phyloP scores from a whole-genome alignment of 2,113 vertebrate genomes.

The Mormyrus lacerda region DNA sequence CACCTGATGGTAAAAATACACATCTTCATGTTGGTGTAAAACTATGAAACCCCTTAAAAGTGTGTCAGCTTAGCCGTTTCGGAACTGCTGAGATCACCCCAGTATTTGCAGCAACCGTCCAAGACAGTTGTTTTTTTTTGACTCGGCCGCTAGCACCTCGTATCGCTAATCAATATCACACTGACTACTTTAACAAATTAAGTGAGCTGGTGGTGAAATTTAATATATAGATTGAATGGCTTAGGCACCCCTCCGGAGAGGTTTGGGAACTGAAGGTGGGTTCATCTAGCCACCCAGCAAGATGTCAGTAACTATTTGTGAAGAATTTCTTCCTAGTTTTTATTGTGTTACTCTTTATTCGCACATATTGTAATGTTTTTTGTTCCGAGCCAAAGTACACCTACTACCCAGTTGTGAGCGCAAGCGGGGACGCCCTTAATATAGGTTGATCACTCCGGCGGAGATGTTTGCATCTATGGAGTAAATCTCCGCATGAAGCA shows the following conservation, averaged over 20 bases:
- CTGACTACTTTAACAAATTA: not conserved
- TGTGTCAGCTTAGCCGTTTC: not conserved
- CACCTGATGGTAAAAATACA: not conserved
- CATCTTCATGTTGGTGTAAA: not conserved
- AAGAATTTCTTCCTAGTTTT: not conserved
- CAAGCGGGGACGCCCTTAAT: not conserved
- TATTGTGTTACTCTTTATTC: not conserved
- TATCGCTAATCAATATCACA: not conserved
- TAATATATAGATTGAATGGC: not conserved
- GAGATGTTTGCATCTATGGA: not conserved
- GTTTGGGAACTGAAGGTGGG: not conserved
- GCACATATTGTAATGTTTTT: not conserved
- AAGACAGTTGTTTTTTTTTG: not conserved
- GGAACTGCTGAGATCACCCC: not conserved
- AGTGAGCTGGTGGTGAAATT: not conserved
- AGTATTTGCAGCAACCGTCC: not conserved
- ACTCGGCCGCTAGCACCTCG: not conserved
- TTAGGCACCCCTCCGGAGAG: not conserved
- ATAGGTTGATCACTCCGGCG: not conserved
- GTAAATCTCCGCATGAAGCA: not conserved
- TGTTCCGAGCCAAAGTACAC: no score
- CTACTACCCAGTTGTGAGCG: not conserved
- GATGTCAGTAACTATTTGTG: no score
- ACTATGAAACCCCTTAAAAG: not conserved
- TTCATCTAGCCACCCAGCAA: not conserved